Base-by-base conservation (phyloP, 2,888 invertebrate species). In the Gryllus longicercus region DNA sequence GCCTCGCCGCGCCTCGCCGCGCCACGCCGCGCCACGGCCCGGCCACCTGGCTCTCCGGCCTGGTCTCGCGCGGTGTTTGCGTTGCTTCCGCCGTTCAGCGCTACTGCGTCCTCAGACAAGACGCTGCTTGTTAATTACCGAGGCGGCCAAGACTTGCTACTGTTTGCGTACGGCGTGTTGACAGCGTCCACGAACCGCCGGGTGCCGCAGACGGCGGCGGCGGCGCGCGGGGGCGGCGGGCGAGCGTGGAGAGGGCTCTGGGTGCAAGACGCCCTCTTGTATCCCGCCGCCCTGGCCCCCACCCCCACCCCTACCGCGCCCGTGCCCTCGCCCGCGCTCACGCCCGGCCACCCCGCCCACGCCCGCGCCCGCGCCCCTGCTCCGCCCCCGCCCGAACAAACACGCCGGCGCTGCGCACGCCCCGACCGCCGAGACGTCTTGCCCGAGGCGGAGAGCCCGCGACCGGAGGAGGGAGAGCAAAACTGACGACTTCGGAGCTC, bases 131-230 rank as follows among this genome's bases (percentile, higher is more conserved):
- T 63, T 63, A 63, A 63, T 63, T 63, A 63, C 63, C 14, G n/a
- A 63, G n/a, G 63, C 63, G 63, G 63, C 63, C 63, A 63, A 63
- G 63, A 63, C 63, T 63, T 63, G 63, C 63, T 63, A 63, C 63
- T 63, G 63, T 63, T 63, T 63, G 63, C 63, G 63, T 63, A 63
- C 63, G 63, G 63, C 63, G 63, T 63, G 63, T 63, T 63, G 63
- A 63, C 63, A 63, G n/a, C 63, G 63, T 63, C 63, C 63, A 63
- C 63, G 63, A 63, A 63, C 14, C 63, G 63, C 14, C n/a, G 63
- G 63, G n/a, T 14, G 8, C 38, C 38, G 63, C 14, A 8, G 63
- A 11, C 63, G 63, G 63, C n/a, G 63, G 63, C 14, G 51, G 51
- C 25, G 38, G 38, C 38, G 38, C 38, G 38, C 38, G 38, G 38